phyloP scores from a whole-genome alignment of 1,140 invertebrate species.

The Heliconius himera region DNA sequence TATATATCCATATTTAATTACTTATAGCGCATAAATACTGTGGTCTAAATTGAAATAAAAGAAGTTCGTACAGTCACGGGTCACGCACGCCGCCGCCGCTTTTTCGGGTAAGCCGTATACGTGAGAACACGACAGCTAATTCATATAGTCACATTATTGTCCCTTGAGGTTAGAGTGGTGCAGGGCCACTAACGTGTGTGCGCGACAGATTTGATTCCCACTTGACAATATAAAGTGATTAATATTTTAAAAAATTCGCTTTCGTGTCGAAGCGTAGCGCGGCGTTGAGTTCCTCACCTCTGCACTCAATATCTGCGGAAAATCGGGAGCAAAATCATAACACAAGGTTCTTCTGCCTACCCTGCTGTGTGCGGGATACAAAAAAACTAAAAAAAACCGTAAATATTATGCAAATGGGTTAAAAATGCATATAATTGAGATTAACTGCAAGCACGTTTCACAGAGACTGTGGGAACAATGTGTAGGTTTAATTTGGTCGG shows the following conservation, averaged over 20 bases:
- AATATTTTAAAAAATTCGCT: no score
- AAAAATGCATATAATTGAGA: constrained; percentile 22
- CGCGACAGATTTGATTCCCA: no score
- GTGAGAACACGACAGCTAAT: constrained; percentile 25
- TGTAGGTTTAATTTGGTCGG: constrained; percentile 43
- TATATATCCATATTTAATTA: background rate
- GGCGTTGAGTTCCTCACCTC: no score
- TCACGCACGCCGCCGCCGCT: background rate
- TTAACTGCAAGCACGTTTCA: constrained; percentile 11
- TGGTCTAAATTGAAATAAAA: background rate
- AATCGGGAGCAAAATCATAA: no score
- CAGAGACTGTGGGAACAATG: constrained; percentile 22
- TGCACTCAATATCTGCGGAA: no score
- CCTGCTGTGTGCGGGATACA: no score
- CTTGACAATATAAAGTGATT: no score
- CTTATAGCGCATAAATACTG: background rate
- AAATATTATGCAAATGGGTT: constrained; percentile 24
- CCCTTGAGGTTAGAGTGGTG: background rate
- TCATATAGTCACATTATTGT: constrained; percentile 25
- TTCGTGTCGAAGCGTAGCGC: no score
- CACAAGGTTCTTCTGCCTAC: no score
- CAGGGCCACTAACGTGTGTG: no score
- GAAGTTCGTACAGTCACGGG: background rate
- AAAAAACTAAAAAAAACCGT: background rate
- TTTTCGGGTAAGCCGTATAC: background rate